Evolutionary conservation across 2,797 vertebrate species (phyloP), one percentile per base, ranked within the genome.

Genomic region (Erethizon dorsatum): DNA sequence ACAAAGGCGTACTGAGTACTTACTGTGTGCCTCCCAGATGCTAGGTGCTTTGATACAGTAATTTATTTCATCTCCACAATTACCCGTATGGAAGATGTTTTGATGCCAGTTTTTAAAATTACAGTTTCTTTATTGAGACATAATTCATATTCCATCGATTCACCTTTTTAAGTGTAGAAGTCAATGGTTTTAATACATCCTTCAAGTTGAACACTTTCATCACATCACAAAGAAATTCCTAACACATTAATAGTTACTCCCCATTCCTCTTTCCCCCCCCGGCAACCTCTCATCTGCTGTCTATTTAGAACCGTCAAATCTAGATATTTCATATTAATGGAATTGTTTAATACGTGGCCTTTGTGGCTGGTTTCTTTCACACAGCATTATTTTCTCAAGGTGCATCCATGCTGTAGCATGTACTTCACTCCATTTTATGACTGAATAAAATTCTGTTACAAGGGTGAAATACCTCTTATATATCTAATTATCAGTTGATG

Each of bases 61-160:
- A 33, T 56, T 77, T 65, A 17, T 84, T 82, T 84, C 69, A 67
- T 67, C 24, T 10, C 80, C 59, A 20, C 24, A 18, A 14, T 45
- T 31, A 82, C 18, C 57, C 75, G 12, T 12, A 1, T 15, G 78
- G 47, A 45, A 18, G 50, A 26, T 87, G 37, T 50, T 93, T 91
- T 83, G 84, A 79, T n/a, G 54, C 28, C 54, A 63, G 4, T n/a
- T 37, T 96, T 71, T 33, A 52, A 92, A 83, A 37, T 28, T 77
- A 67, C 6, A 94, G 75, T 10, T 85, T 65, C 15, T 77, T 97
- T 59, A 84, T 26, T 82, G 90, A 94, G n/a, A 71, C 83, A 54
- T 24, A 65, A 82, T 85, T 61, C 85, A 88, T 69, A 73, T 47
- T 31, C 9, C 50, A 12, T 56, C 57, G 59, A 67, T 45, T 69